These are phyloP conservation scores for Nematolebias whitei DNA, from an alignment of 2,113 vertebrate species.

Conservation along the genomic window DNA sequence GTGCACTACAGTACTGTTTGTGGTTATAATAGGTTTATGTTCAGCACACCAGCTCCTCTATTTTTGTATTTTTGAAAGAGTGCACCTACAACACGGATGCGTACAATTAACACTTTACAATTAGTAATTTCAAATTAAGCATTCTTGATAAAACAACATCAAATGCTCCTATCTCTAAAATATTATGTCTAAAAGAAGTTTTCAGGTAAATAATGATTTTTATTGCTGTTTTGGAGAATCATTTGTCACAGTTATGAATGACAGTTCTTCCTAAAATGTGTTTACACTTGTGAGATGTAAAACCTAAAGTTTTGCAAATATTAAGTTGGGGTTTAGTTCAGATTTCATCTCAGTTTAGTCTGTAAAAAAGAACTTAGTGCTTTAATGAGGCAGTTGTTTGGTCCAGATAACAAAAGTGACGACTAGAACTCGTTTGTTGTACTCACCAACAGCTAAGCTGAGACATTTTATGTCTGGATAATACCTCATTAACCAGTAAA, in stretches of 20 bases:
- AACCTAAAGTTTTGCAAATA: not conserved
- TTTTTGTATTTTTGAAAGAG: not conserved
- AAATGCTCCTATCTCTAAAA: no score
- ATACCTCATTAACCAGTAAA: conserved; percentile 70
- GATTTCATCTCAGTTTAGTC: not conserved
- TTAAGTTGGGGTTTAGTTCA: not conserved
- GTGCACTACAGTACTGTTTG: conserved; percentile 19
- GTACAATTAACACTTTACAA: not conserved
- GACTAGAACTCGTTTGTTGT: conserved; percentile 47
- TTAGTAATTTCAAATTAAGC: conserved; percentile 5
- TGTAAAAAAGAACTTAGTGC: not conserved
- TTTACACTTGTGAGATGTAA: not conserved
- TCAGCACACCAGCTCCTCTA: conserved; percentile 39
- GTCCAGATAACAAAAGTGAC: conserved; percentile 29
- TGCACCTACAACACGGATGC: not conserved
- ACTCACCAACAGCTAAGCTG: conserved; percentile 42
- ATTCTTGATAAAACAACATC: no score
- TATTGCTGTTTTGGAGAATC: no score
- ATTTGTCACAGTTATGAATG: no score
- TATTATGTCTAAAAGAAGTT: no score
- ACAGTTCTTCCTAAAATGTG: not conserved
- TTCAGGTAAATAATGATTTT: no score
- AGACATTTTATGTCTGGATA: conserved; percentile 51
- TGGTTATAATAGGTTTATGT: conserved; percentile 37
- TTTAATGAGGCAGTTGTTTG: conserved; percentile 24